These are phyloP conservation scores for Gorsachius goisagi DNA, from an alignment of 2,113 vertebrate genomes.

Conservation along the genomic window DNA sequence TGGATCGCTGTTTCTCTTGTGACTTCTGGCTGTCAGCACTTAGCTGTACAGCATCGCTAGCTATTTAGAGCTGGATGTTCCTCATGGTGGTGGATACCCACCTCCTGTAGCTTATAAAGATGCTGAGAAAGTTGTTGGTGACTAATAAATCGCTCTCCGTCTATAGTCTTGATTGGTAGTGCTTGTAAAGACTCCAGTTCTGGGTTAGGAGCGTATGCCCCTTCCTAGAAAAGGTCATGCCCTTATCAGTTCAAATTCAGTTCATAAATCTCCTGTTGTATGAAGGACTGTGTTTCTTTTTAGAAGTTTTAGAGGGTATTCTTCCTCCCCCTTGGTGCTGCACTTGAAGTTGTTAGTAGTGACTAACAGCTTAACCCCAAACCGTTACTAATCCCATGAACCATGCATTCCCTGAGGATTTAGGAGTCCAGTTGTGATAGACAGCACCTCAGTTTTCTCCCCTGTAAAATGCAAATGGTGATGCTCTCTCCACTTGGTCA, in stretches of 20 bases:
- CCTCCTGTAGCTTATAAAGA: slow-evolving; percentile 30
- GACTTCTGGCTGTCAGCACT: slow-evolving; percentile 55
- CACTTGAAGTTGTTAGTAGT: background rate
- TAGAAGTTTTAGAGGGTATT: background rate
- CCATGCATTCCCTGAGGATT: background rate
- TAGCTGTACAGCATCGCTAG: background rate
- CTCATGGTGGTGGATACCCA: background rate
- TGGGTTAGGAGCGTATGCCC: background rate
- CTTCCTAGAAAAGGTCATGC: slow-evolving; percentile 22
- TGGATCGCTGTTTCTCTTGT: background rate
- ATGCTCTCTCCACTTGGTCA: background rate
- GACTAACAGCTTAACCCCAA: background rate
- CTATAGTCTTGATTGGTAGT: background rate
- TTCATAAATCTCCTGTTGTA: slow-evolving; percentile 13
- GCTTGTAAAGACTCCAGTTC: slow-evolving; percentile 14
- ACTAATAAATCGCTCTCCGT: slow-evolving; percentile 43
- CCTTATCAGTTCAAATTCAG: slow-evolving; percentile 42
- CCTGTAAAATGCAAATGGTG: background rate
- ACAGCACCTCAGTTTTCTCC: background rate
- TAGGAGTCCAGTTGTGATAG: background rate
- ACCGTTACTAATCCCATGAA: background rate
- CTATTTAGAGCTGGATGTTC: background rate
- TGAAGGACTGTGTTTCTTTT: background rate
- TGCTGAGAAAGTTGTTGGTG: slow-evolving; percentile 30
- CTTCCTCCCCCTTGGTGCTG: background rate